Conservation (phyloP, 2,113 vertebrate species). For the Hydropotes inermis region DNA sequence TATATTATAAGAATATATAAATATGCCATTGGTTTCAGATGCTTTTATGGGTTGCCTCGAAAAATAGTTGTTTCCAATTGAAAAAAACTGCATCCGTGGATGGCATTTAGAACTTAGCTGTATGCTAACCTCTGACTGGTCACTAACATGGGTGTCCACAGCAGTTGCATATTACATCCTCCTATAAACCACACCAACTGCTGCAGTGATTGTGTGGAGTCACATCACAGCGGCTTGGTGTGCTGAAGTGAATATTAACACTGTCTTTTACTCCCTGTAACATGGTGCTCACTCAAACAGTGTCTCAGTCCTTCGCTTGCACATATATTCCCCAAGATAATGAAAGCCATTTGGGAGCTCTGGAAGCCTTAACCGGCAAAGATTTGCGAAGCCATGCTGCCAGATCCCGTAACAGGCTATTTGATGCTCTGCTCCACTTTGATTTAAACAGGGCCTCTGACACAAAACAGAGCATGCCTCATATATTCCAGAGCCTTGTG, state of each 20-base stretch:
- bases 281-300: background rate
- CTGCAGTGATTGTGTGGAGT: background rate
- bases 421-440: background rate
- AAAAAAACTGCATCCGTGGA: background rate
- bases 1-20: background rate
- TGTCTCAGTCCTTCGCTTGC: background rate
- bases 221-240: background rate
- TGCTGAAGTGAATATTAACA: background rate
- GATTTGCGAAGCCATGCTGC: background rate
- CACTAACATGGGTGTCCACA: background rate
- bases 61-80: conserved; percentile 53
- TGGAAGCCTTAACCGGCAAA: background rate
- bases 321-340: background rate
- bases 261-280: background rate
- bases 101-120: background rate
- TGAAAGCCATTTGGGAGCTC: background rate
- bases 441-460: conserved; percentile 26
- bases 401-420: background rate
- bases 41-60: conserved; percentile 3
- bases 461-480: background rate
- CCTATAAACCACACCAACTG: background rate
- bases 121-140: background rate
- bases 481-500: background rate
- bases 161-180: background rate
- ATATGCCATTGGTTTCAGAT: background rate